Evolutionary conservation across 2,797 vertebrate genomes (phyloP), one percentile per base, ranked within the genome.

Genomic region (Pampus argenteus): DNA sequence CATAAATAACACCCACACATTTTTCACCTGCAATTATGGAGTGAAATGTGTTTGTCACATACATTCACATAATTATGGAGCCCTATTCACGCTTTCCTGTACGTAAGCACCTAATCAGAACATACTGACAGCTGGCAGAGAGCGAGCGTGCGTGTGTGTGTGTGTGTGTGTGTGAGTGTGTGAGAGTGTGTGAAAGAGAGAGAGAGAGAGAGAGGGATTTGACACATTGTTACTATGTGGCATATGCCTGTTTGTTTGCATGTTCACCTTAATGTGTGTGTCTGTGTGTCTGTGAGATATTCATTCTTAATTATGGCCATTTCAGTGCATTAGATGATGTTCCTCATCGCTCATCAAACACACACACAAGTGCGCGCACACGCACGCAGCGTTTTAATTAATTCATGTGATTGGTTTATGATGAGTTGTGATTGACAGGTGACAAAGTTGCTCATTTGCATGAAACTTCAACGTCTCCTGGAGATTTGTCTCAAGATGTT

Each of bases 1-100:
- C 62, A 56, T 45, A 68, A 79, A 70, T 58, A 64, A 82, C 84
- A 44, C 81, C 83, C 68, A 86, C 83, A 61, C 44, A 23, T 73
- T 78, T 84, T 83, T 79, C 79, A 89, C 88, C 83, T 87, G 82
- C 87, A 83, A 86, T 90, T 86, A 86, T 81, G 65, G 38, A 81
- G 52, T 29, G 63, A 87, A 89, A 88, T 85, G 82, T 87, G 83
- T 88, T 86, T 83, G 77, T 84, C 81, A 78, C 84, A 89, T 84
- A 83, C 78, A 76, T 89, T 74, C 74, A 72, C 70, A 54, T 83
- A 85, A 89, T 90, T 85, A 88, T 68, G 66, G 64, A 81, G 76
- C 52, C 68, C 78, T 81, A 67, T 90, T 88, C 76, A 78, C 70
- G 31, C 77, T 71, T 79, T 78, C 75, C 76, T 75, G 63, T 87